phyloP scores from a whole-genome alignment of 2,113 vertebrate genomes.

The Pampusana beccarii region DNA sequence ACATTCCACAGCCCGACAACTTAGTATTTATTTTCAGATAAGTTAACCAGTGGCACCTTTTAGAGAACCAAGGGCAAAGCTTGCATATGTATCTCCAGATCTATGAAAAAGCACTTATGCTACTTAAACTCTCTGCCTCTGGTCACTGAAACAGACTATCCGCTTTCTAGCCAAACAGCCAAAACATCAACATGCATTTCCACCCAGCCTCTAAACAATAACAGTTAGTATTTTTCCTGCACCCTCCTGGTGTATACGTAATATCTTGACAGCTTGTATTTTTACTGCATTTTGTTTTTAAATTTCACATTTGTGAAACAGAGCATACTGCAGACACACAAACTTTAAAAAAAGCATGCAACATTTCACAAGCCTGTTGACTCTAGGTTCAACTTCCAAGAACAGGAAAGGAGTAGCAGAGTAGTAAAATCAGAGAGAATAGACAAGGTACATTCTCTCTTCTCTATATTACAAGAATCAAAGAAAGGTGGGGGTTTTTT shows the following conservation, averaged over 20 bases:
- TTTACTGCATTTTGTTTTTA: not conserved
- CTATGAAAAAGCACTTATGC: not conserved
- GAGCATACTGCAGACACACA: not conserved
- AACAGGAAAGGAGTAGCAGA: not conserved
- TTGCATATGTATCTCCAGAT: not conserved
- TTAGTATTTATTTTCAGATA: not conserved
- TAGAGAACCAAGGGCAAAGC: not conserved
- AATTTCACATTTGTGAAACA: not conserved
- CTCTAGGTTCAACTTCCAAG: not conserved
- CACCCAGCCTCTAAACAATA: not conserved
- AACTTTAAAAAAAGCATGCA: not conserved
- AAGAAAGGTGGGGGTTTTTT: not conserved
- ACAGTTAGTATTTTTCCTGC: not conserved
- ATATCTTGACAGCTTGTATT: not conserved
- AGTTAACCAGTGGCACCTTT: not conserved
- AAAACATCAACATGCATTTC: not conserved
- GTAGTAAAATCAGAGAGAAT: not conserved
- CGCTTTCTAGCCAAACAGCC: not conserved
- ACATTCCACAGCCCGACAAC: not conserved
- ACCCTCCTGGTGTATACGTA: rapidly evolving
- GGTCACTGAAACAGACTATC: not conserved
- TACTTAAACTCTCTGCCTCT: not conserved
- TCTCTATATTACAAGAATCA: not conserved
- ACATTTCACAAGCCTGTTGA: not conserved
- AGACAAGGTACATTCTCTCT: not conserved